phyloP scores from a whole-genome alignment of 2,797 vertebrate species.

The Rhodeus uyekii region DNA sequence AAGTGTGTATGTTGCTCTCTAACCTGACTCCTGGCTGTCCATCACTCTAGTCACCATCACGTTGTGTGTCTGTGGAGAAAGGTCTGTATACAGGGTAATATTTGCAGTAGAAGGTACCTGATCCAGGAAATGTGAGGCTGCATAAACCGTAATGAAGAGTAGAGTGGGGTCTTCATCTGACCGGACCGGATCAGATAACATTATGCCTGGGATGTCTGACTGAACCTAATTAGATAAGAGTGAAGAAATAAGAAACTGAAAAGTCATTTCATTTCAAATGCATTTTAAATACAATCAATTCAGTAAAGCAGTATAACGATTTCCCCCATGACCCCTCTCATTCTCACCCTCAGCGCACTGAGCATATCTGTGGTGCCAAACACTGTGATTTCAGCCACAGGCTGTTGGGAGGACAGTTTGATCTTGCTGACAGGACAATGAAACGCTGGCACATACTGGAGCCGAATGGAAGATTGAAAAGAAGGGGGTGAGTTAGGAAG shows the following conservation, averaged over 20 bases:
- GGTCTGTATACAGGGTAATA: conserved; percentile 39
- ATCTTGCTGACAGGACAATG: conserved; percentile 30
- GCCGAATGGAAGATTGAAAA: conserved; percentile 35
- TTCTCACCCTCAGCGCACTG: conserved; percentile 41
- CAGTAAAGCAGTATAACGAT: neutral
- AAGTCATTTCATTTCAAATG: neutral
- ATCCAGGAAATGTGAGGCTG: neutral
- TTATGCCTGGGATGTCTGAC: conserved; percentile 21
- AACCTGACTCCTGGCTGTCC: conserved; percentile 29
- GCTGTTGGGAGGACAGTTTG: conserved; percentile 40
- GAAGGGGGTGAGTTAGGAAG: conserved; percentile 20
- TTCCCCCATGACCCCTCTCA: neutral
- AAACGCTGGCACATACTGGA: conserved; percentile 24
- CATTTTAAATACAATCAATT: neutral
- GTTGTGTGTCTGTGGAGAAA: conserved; percentile 39
- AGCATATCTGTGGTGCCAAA: conserved; percentile 46
- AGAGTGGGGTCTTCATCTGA: conserved; percentile 19
- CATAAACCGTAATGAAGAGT: conserved; percentile 21
- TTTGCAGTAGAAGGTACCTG: neutral
- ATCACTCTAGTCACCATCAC: conserved; percentile 35
- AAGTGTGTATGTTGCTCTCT: neutral
- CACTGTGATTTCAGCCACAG: conserved; percentile 38
- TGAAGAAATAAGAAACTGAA: neutral
- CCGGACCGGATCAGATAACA: conserved; percentile 32
- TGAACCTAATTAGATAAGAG: conserved; percentile 36